Conservation (phyloP, 2,113 vertebrate species). For the Semnornis frantzii region DNA sequence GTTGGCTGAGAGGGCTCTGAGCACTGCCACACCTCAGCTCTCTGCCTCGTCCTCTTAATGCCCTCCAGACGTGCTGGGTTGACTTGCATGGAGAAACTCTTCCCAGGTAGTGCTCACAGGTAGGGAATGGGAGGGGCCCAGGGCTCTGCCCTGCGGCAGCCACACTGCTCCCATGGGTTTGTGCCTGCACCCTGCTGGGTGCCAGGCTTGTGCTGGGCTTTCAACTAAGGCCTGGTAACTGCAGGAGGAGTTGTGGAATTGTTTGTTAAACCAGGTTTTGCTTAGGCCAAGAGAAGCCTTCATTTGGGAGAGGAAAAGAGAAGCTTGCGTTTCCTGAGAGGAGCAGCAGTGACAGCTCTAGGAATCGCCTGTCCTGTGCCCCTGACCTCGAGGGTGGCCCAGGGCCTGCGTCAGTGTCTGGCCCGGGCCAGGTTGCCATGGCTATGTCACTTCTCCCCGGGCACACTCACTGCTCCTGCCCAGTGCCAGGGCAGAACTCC, state of each 20-base stretch:
- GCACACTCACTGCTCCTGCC: background rate
- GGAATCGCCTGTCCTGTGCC: background rate
- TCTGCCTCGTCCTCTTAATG: background rate
- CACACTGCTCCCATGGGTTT: background rate
- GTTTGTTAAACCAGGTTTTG: background rate
- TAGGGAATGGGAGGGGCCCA: background rate
- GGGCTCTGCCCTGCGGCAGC: background rate
- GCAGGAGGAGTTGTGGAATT: background rate
- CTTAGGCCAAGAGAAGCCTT: background rate
- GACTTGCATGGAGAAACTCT: background rate
- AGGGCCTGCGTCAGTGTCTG: background rate
- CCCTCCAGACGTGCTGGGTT: background rate
- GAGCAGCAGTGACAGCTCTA: background rate
- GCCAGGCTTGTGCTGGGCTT: background rate
- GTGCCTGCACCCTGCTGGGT: fast-evolving
- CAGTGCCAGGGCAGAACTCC: background rate
- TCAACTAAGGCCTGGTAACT: background rate
- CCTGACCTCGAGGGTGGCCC: conserved; percentile 16
- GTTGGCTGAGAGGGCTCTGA: background rate
- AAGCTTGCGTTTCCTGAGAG: conserved; percentile 22
- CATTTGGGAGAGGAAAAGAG: background rate
- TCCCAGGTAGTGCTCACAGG: background rate
- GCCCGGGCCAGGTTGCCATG: conserved; percentile 41
- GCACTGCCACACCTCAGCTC: background rate
- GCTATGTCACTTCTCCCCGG: background rate